These are phyloP conservation scores for Cromileptes altivelis DNA, from an alignment of 2,113 vertebrate genomes.

Conservation along the genomic window DNA sequence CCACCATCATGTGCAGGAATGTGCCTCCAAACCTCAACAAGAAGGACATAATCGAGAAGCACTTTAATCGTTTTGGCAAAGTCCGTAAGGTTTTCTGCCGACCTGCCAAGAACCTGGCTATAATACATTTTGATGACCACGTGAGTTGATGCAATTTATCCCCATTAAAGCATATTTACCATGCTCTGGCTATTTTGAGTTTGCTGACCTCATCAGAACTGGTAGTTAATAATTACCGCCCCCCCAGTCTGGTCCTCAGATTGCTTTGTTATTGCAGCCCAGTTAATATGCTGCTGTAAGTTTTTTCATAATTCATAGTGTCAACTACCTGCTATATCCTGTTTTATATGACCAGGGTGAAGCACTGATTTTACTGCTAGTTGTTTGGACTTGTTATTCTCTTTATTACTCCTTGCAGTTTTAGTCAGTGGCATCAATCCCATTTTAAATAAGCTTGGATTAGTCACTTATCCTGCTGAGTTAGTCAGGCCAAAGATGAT, in stretches of 20 bases:
- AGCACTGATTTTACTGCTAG: background rate
- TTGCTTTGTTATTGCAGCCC: background rate
- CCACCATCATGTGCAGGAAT: slow-evolving; percentile 87
- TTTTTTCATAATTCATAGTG: background rate
- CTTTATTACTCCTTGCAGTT: no score
- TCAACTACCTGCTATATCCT: background rate
- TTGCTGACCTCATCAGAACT: background rate
- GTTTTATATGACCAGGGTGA: background rate
- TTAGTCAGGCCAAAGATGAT: background rate
- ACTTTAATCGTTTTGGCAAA: slow-evolving; percentile 89
- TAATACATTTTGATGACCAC: slow-evolving; percentile 91
- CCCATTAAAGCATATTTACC: background rate
- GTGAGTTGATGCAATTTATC: slow-evolving; percentile 81
- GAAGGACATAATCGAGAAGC: slow-evolving; percentile 85
- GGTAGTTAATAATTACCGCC: background rate
- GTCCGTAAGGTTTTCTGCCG: slow-evolving; percentile 86
- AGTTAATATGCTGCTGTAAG: background rate
- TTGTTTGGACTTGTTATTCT: background rate
- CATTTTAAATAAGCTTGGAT: background rate
- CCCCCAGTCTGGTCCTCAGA: background rate
- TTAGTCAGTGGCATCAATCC: background rate
- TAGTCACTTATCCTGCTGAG: background rate
- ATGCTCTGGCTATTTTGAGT: background rate
- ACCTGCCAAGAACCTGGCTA: slow-evolving; percentile 85
- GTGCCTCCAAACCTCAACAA: slow-evolving; percentile 87